Evolutionary conservation across 2,113 vertebrate species (phyloP), one percentile per base, ranked within the genome.

Genomic region (Hemiprocne comata): DNA sequence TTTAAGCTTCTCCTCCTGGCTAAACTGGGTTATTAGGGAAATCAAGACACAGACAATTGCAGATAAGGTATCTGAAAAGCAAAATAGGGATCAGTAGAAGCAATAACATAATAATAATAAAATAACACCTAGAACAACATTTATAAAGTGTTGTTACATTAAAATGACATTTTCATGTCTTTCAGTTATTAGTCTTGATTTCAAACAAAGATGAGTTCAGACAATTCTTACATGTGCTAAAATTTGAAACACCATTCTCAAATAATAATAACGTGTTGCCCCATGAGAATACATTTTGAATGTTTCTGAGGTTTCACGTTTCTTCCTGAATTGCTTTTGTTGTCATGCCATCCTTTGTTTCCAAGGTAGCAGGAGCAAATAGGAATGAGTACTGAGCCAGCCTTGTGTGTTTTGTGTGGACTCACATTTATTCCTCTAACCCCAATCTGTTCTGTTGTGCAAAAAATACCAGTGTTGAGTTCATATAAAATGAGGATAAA

Each of bases 311-410:
- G 85, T 60, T 90, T 83, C 77, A 91, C 94, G 82, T 78, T 74
- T 92, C 93, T 79, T 90, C 80, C 54, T 33, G 80, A 87, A 86
- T 72, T 77, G 93, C 79, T 78, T 96, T 97, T 96, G 93, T 96
- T 97, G 92, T 94, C 95, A 97, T 95, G 91, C 84, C 92, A 96
- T 48, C 69, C 87, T 95, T 89, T 93, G 95, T 93, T 96, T 94
- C 93, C 95, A 96, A 93, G 92, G 96, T 17, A 96, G 96, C 89
- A 93, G 85, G 78, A 95, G 85, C 87, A 95, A 85, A 76, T 0
- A 72, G 77, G 44, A 80, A 91, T 29, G 78, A 25, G 77, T 9
- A 38, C 65, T 28, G 64, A 90, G 79, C 78, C 74, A 80, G 19
- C 33, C 79, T 33, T 50, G 48, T 16, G 40, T 83, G 48, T 17